Base-by-base conservation (phyloP, 2,888 invertebrate species). In the Drosophila antonietae region DNA sequence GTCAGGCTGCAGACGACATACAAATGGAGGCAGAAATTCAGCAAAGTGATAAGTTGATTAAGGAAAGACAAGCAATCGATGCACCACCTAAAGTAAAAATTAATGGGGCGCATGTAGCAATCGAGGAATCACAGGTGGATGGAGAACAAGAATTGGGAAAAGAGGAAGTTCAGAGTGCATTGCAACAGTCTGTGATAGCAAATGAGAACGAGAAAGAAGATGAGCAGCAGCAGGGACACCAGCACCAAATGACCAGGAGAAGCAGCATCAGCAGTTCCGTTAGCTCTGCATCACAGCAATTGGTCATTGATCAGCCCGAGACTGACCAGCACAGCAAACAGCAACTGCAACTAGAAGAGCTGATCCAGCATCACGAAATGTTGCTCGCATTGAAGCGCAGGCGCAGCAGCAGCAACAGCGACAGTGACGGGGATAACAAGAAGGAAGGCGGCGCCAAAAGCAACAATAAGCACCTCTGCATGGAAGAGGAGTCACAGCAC, bases 291-390 rank as follows among this genome's bases (percentile, higher is more conserved):
- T 92, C 92, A 57, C 91, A 91, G 66, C 92, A 92, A 39, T 75
- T 92, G 68, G 91, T 92, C 10, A 92, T 92, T 56, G 92, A 92
- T 81, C 93, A 92, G 69, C 91, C 89, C 9, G 81, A 90, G 64
- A 91, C 77, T 46, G 86, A 87, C 20, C 84, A 79, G n/a, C 81
- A 68, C 39, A 81, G 37, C 23, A 71, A 76, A 37, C 70, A 59
- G 37, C 39, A n/a, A 43, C 80, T 81, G 68, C 55, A 81, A 12
- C 64, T 75, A 18, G 9, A 52, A 65, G 56, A 78, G 12, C 63
- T 75, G 7, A 7, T 52, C 79, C 14, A 91, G 88, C 68, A 75
- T 83, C 61, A 78, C 91, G 58, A 89, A 87, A 41, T 35, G 63
- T 53, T 66, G 75, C 68, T 76, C 9, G 74, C 67, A 46, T 44